A percentile compares a stretch with the other conserved stretches of the same genome.
phyloP scores from a whole-genome alignment of 2,113 vertebrate species.

The Daubentonia madagascariensis region DNA sequence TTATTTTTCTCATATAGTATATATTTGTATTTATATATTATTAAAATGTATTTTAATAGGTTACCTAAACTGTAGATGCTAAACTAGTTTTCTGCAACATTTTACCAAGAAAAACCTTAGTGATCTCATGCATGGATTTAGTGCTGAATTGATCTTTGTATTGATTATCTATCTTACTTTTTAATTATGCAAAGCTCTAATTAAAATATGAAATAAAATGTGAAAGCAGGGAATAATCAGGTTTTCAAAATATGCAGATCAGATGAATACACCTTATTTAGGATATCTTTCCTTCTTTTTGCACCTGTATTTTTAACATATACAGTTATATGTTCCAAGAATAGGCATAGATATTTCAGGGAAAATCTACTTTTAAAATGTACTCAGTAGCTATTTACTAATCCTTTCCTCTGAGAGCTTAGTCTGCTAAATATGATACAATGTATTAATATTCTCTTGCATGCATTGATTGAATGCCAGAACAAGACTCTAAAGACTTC shows the following conservation, averaged over 20 bases:
- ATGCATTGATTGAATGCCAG: slow-evolving; percentile 47
- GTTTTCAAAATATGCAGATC: slow-evolving; percentile 29
- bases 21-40: background rate
- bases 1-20: background rate
- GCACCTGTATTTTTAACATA: slow-evolving; percentile 50
- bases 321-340: slow-evolving; percentile 19
- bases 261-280: slow-evolving; percentile 38
- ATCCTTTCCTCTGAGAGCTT: slow-evolving; percentile 57
- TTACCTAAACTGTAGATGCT: background rate
- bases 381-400: slow-evolving; percentile 59
- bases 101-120: slow-evolving; percentile 12
- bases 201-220: slow-evolving; percentile 54
- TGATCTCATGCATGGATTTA: background rate
- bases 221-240: background rate
- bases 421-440: slow-evolving; percentile 55
- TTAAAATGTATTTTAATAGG: background rate
- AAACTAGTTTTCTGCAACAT: background rate
- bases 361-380: slow-evolving; percentile 62
- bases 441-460: background rate
- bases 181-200: slow-evolving; percentile 39
- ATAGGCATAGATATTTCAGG: slow-evolving; percentile 44
- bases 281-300: slow-evolving; percentile 3
- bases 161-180: slow-evolving; percentile 40
- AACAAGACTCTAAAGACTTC: slow-evolving; percentile 21
- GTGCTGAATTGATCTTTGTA: slow-evolving; percentile 32